phyloP scores from a whole-genome alignment of 2,888 invertebrate species.

The Oligia fasciuncula region DNA sequence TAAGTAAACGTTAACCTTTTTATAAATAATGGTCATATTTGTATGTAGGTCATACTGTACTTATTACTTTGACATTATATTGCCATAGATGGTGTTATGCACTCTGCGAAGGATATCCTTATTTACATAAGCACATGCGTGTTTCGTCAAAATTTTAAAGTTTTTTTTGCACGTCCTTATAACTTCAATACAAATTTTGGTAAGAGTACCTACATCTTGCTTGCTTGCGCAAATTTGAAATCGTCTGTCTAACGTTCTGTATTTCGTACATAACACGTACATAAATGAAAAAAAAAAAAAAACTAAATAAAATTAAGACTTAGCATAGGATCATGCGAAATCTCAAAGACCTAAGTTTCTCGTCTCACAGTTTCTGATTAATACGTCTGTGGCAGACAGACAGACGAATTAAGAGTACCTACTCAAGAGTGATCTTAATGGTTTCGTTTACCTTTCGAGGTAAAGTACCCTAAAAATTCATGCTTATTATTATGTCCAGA shows the following conservation, averaged over 20 bases:
- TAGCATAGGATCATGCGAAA: neutral
- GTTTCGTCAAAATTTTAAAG: neutral
- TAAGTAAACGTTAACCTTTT: neutral
- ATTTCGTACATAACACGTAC: neutral
- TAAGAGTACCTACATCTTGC: neutral
- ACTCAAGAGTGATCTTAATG: neutral
- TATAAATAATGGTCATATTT: neutral
- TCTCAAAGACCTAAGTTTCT: neutral
- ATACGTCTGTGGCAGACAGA: neutral
- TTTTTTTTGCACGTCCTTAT: neutral
- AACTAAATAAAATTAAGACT: neutral
- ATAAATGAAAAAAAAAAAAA: too few species aligned
- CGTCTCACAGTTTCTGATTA: neutral
- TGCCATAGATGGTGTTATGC: conserved; percentile 26
- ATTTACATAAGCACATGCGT: neutral
- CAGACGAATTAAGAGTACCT: neutral
- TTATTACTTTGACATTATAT: neutral
- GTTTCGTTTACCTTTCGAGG: neutral
- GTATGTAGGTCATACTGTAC: neutral
- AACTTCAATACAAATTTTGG: neutral
- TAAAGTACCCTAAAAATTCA: neutral
- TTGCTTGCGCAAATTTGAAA: conserved; percentile 15
- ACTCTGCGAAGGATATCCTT: conserved; percentile 22
- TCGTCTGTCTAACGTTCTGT: neutral
- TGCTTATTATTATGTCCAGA: neutral